Base-by-base conservation (phyloP, 2,888 invertebrate genomes). In the Amaurobius ferox region DNA sequence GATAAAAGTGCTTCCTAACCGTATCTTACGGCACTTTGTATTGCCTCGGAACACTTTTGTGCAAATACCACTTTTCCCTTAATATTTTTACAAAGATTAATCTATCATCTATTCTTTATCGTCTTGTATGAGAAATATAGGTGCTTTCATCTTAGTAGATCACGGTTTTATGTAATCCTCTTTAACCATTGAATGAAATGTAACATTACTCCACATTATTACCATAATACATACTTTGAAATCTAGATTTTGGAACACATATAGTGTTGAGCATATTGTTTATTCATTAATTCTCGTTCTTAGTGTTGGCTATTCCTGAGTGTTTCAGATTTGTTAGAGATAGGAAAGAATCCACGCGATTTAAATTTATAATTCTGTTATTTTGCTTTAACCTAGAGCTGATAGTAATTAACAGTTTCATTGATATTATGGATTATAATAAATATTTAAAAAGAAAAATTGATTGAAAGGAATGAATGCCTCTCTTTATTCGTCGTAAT, bases 1-100 rank as follows among this genome's bases (percentile, higher is more conserved):
- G 77, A 40, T 67, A 48, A 35, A 81, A 71, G 77, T 85, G 77
- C 77, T 85, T 85, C 77, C 83, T 77, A 77, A 80, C 70, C 30
- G 77, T 77, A 61, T 73, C 71, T 66, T 71, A 64, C 62, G 81
- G 81, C 70, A 76, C 68, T 81, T 44, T 76, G 61, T 83, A 83
- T 85, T 77, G 83, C 77, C 77, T 72, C 66, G 64, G 29, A 29
- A 29, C 76, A 76, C 66, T 68, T 39, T 68, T 68, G 68, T 35
- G 64, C 13, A 64, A 30, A 29, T 30, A 26, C 28, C 16, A 26
- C n/a, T 40, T 40, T 68, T 28, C 40, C 68, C 35, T 68, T 39
- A 39, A 68, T 68, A 68, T 68, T 68, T 68, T 68, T 68, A 68
- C 55, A 55, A 55, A 55, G 55, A 55, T 55, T 55, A 55, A 55